phyloP scores from a whole-genome alignment of 2,888 invertebrate genomes.

The Gerris lacustris region DNA sequence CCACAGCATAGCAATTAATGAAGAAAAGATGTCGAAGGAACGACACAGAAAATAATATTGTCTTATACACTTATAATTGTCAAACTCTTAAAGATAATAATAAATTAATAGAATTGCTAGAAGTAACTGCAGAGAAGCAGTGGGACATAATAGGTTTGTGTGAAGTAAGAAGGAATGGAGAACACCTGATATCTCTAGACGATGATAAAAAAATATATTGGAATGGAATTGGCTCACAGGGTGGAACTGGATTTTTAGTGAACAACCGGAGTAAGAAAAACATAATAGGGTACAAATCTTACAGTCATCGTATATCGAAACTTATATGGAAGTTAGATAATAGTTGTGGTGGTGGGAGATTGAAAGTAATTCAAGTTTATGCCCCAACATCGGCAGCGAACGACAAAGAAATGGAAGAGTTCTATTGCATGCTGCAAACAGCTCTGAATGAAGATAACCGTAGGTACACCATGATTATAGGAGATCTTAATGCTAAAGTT shows the following conservation, averaged over 20 bases:
- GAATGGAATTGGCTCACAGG: neutral
- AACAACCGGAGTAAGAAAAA: slow-evolving; percentile 6
- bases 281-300: slow-evolving; percentile 1
- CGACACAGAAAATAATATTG: neutral
- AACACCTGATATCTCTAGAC: neutral
- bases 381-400: slow-evolving; percentile 1
- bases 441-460: neutral
- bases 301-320: slow-evolving; percentile 4
- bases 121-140: neutral
- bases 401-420: slow-evolving; percentile 4
- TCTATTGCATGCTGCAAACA: slow-evolving; percentile 4
- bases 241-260: slow-evolving; percentile 1
- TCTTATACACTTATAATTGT: slow-evolving; percentile 4
- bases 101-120: slow-evolving; percentile 7
- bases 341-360: neutral
- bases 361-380: slow-evolving; percentile 2
- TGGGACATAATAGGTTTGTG: slow-evolving; percentile 10
- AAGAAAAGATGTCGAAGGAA: too few species aligned
- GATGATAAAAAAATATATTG: neutral
- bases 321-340: slow-evolving; percentile 1
- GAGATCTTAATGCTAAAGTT: slow-evolving; percentile 2
- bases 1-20: too few species aligned
- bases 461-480: neutral
- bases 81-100: neutral
- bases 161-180: slow-evolving; percentile 5